Conservation (phyloP, 2,888 invertebrate species). For the Argyra leucocephala region DNA sequence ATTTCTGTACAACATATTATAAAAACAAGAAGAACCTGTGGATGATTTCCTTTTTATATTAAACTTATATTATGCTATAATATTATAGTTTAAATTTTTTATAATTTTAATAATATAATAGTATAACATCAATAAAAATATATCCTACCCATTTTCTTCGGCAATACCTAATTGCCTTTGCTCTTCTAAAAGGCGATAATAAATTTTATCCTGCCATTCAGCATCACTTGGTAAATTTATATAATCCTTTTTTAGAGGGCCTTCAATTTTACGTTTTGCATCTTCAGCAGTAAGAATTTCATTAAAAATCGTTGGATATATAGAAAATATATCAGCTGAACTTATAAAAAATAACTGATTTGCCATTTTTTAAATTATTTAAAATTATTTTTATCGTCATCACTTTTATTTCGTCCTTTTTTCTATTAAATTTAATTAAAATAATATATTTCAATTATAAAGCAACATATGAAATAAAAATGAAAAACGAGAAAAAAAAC, state of each 20-base stretch:
- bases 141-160: conserved; percentile 24
- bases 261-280: conserved; percentile 42
- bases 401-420: neutral
- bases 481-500: too few species aligned
- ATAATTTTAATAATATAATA: too few species aligned
- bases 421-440: neutral
- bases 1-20: too few species aligned
- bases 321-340: conserved; percentile 50
- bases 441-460: too few species aligned
- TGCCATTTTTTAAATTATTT: conserved; percentile 25
- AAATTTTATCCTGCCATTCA: conserved; percentile 49
- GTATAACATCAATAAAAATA: too few species aligned
- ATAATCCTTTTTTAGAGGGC: conserved; percentile 38
- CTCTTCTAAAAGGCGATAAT: conserved; percentile 48
- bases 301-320: conserved; percentile 57
- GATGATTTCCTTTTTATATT: too few species aligned
- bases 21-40: too few species aligned
- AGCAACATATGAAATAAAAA: too few species aligned
- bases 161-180: conserved; percentile 45
- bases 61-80: too few species aligned
- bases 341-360: conserved; percentile 40
- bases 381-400: neutral
- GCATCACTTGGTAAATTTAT: conserved; percentile 48
- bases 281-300: conserved; percentile 48
- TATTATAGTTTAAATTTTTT: too few species aligned